phyloP scores from a whole-genome alignment of 2,113 vertebrate genomes.

The Petroica traversi region DNA sequence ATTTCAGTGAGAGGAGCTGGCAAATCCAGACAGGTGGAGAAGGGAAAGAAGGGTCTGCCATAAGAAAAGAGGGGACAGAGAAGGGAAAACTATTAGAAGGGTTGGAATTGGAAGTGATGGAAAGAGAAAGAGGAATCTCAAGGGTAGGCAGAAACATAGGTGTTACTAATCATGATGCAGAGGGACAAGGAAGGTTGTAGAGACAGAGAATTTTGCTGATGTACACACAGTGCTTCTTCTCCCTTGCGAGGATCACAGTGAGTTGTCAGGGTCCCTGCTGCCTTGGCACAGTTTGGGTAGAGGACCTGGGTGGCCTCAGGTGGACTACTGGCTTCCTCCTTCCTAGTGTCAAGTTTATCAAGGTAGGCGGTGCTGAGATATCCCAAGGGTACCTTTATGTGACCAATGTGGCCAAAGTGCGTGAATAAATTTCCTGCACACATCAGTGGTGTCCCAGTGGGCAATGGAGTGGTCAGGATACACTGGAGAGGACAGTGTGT shows the following conservation, averaged over 20 bases:
- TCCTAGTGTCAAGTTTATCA: background rate
- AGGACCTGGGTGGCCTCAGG: background rate
- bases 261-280: background rate
- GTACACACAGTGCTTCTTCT: background rate
- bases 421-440: background rate
- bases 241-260: background rate
- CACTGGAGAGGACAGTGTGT: background rate
- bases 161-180: background rate
- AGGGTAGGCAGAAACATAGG: background rate
- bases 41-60: background rate
- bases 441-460: background rate
- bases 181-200: background rate
- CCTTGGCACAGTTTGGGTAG: background rate
- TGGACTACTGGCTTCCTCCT: background rate
- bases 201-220: background rate
- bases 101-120: background rate
- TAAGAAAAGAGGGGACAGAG: background rate
- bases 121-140: background rate
- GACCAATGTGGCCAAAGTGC: background rate
- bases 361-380: background rate
- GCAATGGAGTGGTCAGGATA: accelerated
- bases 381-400: background rate
- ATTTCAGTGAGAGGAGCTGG: background rate
- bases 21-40: background rate
- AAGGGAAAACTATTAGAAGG: background rate